phyloP scores from a whole-genome alignment of 2,888 invertebrate species.

The Apamea crenata region DNA sequence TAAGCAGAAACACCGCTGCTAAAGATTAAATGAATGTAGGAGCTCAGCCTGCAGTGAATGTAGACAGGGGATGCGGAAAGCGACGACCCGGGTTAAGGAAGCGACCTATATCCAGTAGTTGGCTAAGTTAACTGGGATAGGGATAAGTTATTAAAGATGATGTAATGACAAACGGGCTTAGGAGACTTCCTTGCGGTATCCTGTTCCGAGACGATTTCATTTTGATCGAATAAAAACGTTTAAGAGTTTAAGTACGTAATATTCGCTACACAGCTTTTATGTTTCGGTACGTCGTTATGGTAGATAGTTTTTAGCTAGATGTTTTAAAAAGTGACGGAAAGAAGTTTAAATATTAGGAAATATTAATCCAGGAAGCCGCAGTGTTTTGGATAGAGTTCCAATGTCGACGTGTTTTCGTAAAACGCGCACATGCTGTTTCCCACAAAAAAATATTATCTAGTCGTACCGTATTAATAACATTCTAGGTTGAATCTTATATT shows the following conservation, averaged over 20 bases:
- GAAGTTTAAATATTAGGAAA: background rate
- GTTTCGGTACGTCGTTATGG: background rate
- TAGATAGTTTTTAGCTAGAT: background rate
- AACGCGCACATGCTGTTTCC: conserved; percentile 41
- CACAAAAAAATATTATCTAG: conserved; percentile 31
- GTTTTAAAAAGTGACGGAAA: too few species aligned
- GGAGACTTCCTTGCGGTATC: conserved; percentile 19
- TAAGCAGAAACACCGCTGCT: too few species aligned
- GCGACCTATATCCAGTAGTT: conserved; percentile 33
- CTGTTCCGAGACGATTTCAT: background rate
- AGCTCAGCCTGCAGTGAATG: conserved; percentile 15
- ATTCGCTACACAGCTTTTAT: background rate
- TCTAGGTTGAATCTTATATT: conserved; percentile 30
- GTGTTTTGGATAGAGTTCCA: conserved; percentile 24
- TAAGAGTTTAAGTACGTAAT: background rate
- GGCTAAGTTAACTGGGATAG: background rate
- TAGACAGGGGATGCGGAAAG: conserved; percentile 41
- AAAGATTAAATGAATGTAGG: background rate
- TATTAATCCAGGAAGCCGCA: conserved; percentile 5
- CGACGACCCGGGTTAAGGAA: conserved; percentile 25
- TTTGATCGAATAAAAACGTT: background rate
- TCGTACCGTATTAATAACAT: conserved; percentile 36
- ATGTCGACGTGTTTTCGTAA: conserved; percentile 37
- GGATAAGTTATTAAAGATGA: background rate
- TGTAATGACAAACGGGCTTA: conserved; percentile 11